These are phyloP conservation scores for Podilymbus podiceps DNA, from an alignment of 2,113 vertebrate species.

Conservation along the genomic window DNA sequence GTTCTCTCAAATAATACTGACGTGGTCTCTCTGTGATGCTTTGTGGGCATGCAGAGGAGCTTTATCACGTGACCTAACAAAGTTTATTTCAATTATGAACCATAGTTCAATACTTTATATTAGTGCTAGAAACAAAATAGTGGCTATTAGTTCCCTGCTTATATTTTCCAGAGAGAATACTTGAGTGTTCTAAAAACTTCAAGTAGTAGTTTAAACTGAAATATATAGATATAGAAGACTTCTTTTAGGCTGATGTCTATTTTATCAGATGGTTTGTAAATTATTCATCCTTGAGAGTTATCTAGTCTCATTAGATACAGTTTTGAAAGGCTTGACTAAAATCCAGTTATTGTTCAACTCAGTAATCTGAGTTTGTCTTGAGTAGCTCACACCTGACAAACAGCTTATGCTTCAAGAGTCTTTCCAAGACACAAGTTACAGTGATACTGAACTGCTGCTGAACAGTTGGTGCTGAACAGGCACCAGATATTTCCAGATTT, in stretches of 20 bases:
- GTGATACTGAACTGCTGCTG: background rate
- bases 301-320: conserved; percentile 16
- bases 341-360: conserved; percentile 42
- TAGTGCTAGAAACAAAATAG: background rate
- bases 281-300: conserved; percentile 23
- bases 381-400: conserved; percentile 63
- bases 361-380: conserved; percentile 43
- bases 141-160: background rate
- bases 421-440: conserved; percentile 41
- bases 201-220: background rate
- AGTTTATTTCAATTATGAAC: background rate
- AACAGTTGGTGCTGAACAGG: background rate
- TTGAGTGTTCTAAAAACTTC: background rate
- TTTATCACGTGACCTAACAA: background rate
- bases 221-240: background rate
- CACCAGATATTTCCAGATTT: background rate
- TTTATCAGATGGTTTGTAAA: conserved; percentile 15
- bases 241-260: background rate
- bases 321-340: conserved; percentile 35
- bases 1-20: background rate
- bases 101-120: background rate
- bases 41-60: background rate
- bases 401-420: conserved; percentile 24
- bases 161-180: background rate
- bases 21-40: background rate